A percentile compares a stretch with the other conserved stretches of the same genome.
phyloP scores from a whole-genome alignment of 2,797 vertebrate species.

The Galagoides demidoff region DNA sequence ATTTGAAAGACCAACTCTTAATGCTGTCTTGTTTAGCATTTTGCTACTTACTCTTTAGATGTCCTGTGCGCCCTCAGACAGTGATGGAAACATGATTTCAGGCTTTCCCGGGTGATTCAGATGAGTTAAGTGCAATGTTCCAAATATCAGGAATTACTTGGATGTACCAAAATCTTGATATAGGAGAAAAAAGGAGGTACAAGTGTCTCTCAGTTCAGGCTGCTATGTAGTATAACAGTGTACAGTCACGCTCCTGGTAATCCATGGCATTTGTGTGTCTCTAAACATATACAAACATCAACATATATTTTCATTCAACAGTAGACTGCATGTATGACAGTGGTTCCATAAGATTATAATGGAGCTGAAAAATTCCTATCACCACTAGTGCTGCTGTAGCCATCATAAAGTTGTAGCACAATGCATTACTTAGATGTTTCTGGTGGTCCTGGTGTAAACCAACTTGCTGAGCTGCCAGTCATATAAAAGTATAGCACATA shows the following conservation, averaged over 20 bases:
- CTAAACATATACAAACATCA: too few species aligned
- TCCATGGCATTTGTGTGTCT: too few species aligned
- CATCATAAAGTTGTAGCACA: not conserved
- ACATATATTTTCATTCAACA: not conserved
- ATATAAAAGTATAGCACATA: not conserved
- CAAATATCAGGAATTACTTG: not conserved
- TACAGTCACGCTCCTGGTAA: not conserved
- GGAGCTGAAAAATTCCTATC: not conserved
- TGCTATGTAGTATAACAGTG: not conserved
- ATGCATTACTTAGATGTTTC: not conserved
- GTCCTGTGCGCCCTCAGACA: not conserved
- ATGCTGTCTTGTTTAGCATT: not conserved
- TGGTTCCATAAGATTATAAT: not conserved
- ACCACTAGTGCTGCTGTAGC: too few species aligned
- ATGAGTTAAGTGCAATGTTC: not conserved
- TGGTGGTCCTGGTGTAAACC: not conserved
- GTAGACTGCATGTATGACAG: not conserved
- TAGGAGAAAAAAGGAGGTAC: not conserved
- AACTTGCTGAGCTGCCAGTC: not conserved
- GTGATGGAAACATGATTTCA: not conserved
- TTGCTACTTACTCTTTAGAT: not conserved
- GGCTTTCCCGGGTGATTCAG: not conserved
- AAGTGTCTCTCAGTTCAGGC: not conserved
- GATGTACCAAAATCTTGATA: not conserved
- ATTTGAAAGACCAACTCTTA: not conserved